Evolutionary conservation across 2,888 invertebrate genomes (phyloP).

Genomic region (Drosophila setosimentum): DNA sequence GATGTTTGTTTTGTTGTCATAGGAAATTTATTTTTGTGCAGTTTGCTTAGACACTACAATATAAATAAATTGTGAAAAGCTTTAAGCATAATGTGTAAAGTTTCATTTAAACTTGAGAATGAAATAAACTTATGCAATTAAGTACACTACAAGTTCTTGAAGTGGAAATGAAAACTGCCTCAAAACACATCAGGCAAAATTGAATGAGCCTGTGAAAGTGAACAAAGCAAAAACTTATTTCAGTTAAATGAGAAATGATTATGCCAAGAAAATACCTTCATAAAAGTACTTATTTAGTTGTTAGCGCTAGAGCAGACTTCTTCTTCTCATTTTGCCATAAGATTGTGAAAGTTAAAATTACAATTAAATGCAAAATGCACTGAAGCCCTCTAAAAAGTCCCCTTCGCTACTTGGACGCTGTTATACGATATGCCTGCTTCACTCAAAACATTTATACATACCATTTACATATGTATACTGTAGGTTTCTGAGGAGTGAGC

Average conservation of each 20-base stretch:
- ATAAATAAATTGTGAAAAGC: constrained; percentile 43
- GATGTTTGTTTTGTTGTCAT: neutral
- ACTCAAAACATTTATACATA: constrained; percentile 34
- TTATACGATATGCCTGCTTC: constrained; percentile 49
- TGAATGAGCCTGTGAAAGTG: constrained; percentile 37
- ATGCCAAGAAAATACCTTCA: constrained; percentile 36
- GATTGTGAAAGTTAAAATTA: constrained; percentile 58
- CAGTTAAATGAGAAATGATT: constrained; percentile 54
- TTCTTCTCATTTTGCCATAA: constrained; percentile 27
- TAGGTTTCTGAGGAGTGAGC: neutral
- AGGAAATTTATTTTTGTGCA: neutral
- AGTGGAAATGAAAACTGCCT: constrained; percentile 57
- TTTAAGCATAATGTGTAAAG: constrained; percentile 48
- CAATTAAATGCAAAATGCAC: constrained; percentile 64
- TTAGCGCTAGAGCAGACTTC: neutral
- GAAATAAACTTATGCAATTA: constrained; percentile 65
- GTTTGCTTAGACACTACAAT: constrained; percentile 9
- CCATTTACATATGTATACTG: neutral
- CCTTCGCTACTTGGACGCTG: constrained; percentile 22
- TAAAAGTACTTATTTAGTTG: constrained; percentile 21
- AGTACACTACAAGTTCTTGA: constrained; percentile 50
- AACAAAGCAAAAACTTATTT: constrained; percentile 49
- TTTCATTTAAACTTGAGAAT: constrained; percentile 37
- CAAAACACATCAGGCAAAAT: constrained; percentile 46
- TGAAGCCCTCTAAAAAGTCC: constrained; percentile 54